Percentiles rank a stretch among this genome's conserved stretches.
phyloP scores from a whole-genome alignment of 2,888 invertebrate genomes.

The Eilema depressum region DNA sequence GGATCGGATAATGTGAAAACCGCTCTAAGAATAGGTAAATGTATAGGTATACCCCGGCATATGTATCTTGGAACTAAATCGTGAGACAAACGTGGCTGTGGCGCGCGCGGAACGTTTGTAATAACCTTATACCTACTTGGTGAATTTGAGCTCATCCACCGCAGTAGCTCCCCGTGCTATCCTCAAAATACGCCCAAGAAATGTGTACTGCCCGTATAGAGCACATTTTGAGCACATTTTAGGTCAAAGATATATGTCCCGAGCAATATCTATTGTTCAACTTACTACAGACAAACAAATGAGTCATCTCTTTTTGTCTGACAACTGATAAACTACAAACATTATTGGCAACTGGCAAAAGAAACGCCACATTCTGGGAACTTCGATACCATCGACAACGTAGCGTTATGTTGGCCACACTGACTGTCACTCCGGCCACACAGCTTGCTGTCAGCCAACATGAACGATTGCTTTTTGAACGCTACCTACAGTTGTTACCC shows the following conservation, averaged over 20 bases:
- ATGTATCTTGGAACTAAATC: too few species aligned
- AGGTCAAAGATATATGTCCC: too few species aligned
- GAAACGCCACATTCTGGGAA: conserved; percentile 46
- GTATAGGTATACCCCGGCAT: too few species aligned
- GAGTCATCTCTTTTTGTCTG: not conserved
- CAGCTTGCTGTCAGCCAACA: conserved; percentile 70
- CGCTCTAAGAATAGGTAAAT: not conserved
- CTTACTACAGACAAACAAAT: not conserved
- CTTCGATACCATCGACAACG: conserved; percentile 44
- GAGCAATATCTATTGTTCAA: not conserved
- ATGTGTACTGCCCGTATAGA: too few species aligned
- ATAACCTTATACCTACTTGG: too few species aligned
- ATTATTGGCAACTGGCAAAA: conserved; percentile 27
- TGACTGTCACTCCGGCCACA: conserved; percentile 58
- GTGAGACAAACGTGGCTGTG: too few species aligned
- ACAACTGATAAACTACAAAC: not conserved
- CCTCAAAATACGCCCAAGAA: too few species aligned
- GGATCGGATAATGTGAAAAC: too few species aligned
- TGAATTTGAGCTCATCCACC: too few species aligned
- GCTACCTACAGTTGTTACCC: conserved; percentile 52
- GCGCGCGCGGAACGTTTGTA: too few species aligned
- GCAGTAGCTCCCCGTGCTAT: too few species aligned
- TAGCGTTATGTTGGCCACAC: conserved; percentile 45
- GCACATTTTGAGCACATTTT: too few species aligned
- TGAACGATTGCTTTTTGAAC: conserved; percentile 73